phyloP scores from a whole-genome alignment of 2,797 vertebrate genomes.

The Zenarchopterus dispar region DNA sequence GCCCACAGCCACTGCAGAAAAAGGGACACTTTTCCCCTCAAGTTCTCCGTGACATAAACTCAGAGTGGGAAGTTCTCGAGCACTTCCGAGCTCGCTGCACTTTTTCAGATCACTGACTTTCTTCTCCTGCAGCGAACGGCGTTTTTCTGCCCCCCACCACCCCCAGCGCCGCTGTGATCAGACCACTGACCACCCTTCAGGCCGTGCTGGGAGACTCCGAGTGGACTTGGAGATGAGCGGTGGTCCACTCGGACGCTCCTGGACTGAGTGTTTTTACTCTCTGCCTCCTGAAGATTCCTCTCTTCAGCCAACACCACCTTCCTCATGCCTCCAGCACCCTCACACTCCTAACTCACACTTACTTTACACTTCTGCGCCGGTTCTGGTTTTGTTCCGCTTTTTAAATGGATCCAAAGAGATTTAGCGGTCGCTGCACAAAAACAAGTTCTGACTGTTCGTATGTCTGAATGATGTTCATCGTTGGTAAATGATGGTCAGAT shows the following conservation, averaged over 20 bases:
- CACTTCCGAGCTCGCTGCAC: background rate
- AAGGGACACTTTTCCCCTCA: background rate
- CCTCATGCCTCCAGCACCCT: no score
- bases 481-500: no score
- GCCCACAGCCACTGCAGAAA: background rate
- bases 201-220: background rate
- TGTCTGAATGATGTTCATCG: no score
- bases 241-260: no score
- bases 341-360: no score
- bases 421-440: no score
- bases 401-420: no score
- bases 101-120: conserved; percentile 20
- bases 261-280: background rate
- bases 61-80: background rate
- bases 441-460: no score
- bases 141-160: background rate
- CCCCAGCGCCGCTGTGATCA: background rate
- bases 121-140: conserved; percentile 3
- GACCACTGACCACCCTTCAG: background rate
- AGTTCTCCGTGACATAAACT: background rate
- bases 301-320: no score
- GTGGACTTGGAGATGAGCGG: background rate
- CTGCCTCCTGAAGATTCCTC: no score
- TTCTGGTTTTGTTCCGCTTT: no score
- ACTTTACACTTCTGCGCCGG: no score